Evolutionary conservation across 2,888 invertebrate genomes (phyloP), one percentile per base, ranked within the genome.

Genomic region (Calliopum simillimum): DNA sequence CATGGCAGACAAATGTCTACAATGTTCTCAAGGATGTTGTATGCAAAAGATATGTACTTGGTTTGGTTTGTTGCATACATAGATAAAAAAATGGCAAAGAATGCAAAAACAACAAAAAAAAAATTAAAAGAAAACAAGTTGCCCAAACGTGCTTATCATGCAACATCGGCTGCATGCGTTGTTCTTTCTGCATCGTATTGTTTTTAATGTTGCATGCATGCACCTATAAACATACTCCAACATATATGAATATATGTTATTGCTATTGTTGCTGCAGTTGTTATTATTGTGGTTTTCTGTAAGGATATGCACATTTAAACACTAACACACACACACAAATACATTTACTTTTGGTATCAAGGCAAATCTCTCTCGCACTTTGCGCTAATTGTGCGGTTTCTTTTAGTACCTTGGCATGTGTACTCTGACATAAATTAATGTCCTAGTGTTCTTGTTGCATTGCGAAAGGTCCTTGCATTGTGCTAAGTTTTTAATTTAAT

Each of bases 1-100:
- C 55, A 47, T 64, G 59, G 65, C 61, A 61, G 70, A 70, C 70
- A 70, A 69, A 70, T 65, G 65, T 70, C 61, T 65, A 53, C 65
- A 66, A 44, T 44, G 33, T 33, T 33, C 33, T 33, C 33, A 33
- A 33, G 33, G 33, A 33, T 33, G 33, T 33, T 33, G 33, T 33
- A 33, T 33, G 33, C 33, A 33, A 33, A 33, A 33, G 33, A n/a
- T n/a, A n/a, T n/a, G 33, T 33, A 33, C 33, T 33, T 6, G 33
- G 33, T 33, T 33, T 33, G 33, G 33, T 5, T 33, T 33, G 33
- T 33, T 33, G 33, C 33, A 33, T 8, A 33, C 8, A n/a, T n/a
- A n/a, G n/a, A n/a, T n/a, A 47, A 3, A 51, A 51, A n/a, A 51
- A 51, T 4, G n/a, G 14, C n/a, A n/a, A 3, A 19, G 21, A 16